Conservation (phyloP, 2,113 vertebrate species). For the Sinocyclocheilus anophthalmus region DNA sequence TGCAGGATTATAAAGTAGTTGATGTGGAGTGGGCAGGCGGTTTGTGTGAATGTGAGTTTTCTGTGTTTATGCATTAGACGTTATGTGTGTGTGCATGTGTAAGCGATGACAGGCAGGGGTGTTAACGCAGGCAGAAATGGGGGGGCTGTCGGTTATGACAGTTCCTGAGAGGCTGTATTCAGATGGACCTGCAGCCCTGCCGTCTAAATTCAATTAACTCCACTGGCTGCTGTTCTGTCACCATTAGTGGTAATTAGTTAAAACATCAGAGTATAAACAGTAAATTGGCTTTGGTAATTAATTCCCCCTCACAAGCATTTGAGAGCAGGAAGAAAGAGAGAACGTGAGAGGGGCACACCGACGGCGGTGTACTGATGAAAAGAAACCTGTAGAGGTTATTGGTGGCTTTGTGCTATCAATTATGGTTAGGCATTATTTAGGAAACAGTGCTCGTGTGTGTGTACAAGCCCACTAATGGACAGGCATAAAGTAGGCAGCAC, state of each 20-base stretch:
- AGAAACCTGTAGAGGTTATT: conserved; percentile 59
- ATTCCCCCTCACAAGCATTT: conserved; percentile 90
- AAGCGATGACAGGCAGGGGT: conserved; percentile 32
- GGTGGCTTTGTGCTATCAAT: conserved; percentile 59
- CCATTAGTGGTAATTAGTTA: conserved; percentile 99
- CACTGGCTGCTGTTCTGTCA: conserved; percentile 90
- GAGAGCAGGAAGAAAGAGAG: conserved; percentile 69
- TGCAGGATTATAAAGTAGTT: background rate
- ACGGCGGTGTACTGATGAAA: conserved; percentile 39
- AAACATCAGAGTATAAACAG: conserved; percentile 99
- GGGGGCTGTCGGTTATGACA: conserved; percentile 52
- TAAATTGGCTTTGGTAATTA: conserved; percentile 99
- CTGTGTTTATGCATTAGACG: conserved; percentile 31
- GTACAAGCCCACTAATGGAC: conserved; percentile 40
- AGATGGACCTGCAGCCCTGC: conserved; percentile 77
- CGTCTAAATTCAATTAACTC: conserved; percentile 95
- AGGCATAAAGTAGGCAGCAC: conserved; percentile 46
- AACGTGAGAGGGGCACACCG: conserved; percentile 39
- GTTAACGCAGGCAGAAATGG: conserved; percentile 48
- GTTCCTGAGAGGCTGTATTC: conserved; percentile 54
- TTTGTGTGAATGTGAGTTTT: background rate
- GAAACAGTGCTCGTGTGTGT: conserved; percentile 42
- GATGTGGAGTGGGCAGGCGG: background rate
- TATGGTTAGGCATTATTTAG: conserved; percentile 58
- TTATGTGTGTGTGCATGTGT: conserved; percentile 17